A percentile compares a stretch with the other conserved stretches of the same genome.
Evolutionary conservation across 2,797 vertebrate genomes (phyloP).

Genomic region (Amblyraja radiata): DNA sequence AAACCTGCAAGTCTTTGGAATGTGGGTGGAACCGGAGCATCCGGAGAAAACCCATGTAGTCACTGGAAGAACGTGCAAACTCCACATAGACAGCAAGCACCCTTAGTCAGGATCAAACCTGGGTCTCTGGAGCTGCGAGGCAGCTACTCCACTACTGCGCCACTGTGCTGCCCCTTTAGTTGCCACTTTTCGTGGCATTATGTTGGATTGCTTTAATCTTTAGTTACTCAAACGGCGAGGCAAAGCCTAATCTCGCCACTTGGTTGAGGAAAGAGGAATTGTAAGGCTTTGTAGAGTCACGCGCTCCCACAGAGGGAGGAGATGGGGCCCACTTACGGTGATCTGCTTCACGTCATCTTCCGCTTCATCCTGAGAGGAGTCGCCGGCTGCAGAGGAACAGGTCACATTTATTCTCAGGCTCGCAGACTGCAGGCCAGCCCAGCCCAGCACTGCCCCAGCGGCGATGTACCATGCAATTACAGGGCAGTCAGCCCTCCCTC

Average conservation of each 20-base stretch:
- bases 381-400: constrained; percentile 68
- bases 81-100: no score
- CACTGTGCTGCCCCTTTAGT: no score
- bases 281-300: no score
- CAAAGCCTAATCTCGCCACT: background rate
- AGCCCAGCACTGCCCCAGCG: background rate
- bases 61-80: no score
- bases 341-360: constrained; percentile 94
- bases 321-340: constrained; percentile 64
- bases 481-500: background rate
- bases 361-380: constrained; percentile 95
- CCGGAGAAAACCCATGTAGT: no score
- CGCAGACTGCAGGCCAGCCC: background rate
- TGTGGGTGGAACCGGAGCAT: no score
- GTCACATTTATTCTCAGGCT: background rate
- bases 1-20: no score
- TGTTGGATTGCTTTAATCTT: no score
- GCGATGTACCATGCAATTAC: background rate
- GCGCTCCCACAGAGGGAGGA: background rate
- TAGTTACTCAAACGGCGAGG: background rate
- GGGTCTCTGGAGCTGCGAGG: no score
- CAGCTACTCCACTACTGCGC: no score
- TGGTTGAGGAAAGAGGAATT: background rate
- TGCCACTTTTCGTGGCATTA: background rate
- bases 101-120: no score